Base-by-base conservation (phyloP, 2,888 invertebrate species). In the Tetanocera ferruginea region DNA sequence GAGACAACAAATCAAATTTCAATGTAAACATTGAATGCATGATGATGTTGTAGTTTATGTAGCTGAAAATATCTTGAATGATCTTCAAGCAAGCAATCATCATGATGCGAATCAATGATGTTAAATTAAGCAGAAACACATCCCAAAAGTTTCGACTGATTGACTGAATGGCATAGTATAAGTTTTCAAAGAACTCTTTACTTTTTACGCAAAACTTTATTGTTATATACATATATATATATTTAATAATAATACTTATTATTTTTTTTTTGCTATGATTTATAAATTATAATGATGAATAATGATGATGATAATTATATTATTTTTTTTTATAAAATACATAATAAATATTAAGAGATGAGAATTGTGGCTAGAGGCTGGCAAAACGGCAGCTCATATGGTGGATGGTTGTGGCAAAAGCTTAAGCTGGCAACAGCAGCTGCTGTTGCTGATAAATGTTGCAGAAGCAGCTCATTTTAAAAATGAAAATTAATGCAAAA, bases 71-170 rank as follows among this genome's bases (percentile, higher is more conserved):
- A n/a, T 75, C 52, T 51, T 43, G 31, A 52, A 66, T 25, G 64
- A 23, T 28, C 19, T 14, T 52, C 28, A 55, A 31, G 60, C 57
- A 5, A 60, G 60, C 37, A 23, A 72, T 60, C 37, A 57, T 57
- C 37, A 57, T 55, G 74, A 64, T 62, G 23, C n/a, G 25, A 49
- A 49, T 43, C 43, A 43, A 43, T 43, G 43, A 43, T 69, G 49
- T 11, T 49, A 25, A 69, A 9, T 64, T 78, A 80, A 79, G 80
- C 80, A 80, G 82, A 82, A 83, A 83, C 83, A 83, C 82, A 83
- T 83, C 84, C 86, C 87, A 85, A 87, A 85, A 85, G 87, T 87
- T 87, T 87, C 87, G 87, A 87, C 88, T 87, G 87, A 88, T 87
- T 87, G 87, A 87, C 87, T 87, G 87, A 87, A 87, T 87, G 87